phyloP scores from a whole-genome alignment of 1,140 invertebrate species.

The Drosophila pruinosa region DNA sequence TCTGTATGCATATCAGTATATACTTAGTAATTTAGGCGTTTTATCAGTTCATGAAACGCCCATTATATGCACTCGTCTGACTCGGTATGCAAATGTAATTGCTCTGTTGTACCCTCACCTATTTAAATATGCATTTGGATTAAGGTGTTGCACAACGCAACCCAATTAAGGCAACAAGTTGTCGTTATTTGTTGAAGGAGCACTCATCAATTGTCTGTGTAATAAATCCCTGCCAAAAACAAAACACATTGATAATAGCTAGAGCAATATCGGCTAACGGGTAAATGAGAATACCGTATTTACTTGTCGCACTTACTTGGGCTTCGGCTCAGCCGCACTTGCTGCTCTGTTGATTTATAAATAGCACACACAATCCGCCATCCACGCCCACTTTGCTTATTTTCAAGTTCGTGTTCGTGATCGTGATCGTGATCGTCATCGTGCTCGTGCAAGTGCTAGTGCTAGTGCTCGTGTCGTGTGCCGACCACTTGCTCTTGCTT shows the following conservation, averaged over 20 bases:
- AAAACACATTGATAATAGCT: background rate
- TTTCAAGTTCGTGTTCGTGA: conserved; percentile 8
- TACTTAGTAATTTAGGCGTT: background rate
- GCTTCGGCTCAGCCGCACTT: conserved; percentile 34
- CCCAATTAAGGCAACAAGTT: background rate
- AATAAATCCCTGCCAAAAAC: background rate
- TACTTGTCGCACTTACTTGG: background rate
- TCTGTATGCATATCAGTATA: background rate
- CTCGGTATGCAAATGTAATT: conserved; percentile 19
- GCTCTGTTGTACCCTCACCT: background rate
- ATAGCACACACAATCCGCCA: conserved; percentile 28
- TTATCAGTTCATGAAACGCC: conserved; percentile 21
- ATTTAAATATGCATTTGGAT: conserved; percentile 16
- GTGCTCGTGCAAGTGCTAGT: background rate
- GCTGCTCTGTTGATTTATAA: conserved; percentile 56
- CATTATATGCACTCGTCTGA: background rate
- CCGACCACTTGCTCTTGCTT: conserved; percentile 36
- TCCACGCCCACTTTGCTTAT: conserved; percentile 15
- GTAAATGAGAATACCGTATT: conserved; percentile 25
- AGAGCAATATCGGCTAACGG: conserved; percentile 2
- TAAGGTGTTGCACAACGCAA: background rate
- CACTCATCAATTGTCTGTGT: background rate
- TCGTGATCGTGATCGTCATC: background rate
- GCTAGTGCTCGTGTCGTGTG: background rate
- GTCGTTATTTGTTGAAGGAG: background rate